Evolutionary conservation across 2,888 invertebrate genomes (phyloP), one percentile per base, ranked within the genome.

Genomic region (Folsomia manolachei): DNA sequence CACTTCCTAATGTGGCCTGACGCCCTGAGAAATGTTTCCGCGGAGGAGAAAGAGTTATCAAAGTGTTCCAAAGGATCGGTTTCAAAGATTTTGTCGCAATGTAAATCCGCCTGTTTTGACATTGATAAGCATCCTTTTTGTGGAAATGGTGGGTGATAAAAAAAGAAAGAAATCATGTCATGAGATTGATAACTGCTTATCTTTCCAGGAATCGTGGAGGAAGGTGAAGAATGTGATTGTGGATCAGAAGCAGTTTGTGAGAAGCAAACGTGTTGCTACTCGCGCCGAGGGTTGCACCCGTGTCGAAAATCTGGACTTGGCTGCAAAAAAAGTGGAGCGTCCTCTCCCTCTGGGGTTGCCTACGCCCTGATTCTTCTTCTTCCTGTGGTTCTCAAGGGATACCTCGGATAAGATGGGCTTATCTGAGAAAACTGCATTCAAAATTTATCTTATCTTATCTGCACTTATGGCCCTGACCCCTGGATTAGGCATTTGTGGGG

Each of bases 141-240:
- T 64, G 80, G 80, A 72, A 80, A 80, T 69, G 80, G 80, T 79
- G 60, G n/a, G n/a, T n/a, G n/a, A n/a, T n/a, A n/a, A n/a, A n/a
- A 63, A 7, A 1, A 53, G 4, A 51, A 24, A 67, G 19, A 39
- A 64, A 25, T 61, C 24, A 60, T 19, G 1, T n/a, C 27, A n/a
- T n/a, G n/a, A n/a, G n/a, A n/a, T n/a, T n/a, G n/a, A n/a, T 14
- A 56, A 56, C 18, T 56, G 7, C 4, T 56, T 63, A 19, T 61
- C 63, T 52, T 25, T 70, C 2, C 26, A 80, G 80, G 79, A 11
- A 75, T 79, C 23, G 70, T 75, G 0, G 79, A 79, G 69, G 78
- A 76, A 11, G 78, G 80, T 0, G 80, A 80, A 69, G 80, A 80
- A 68, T 80, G 80, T 51, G 80, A 80, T 53, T 80, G 80, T 63